Percentiles rank a stretch among this genome's conserved stretches.
phyloP scores from a whole-genome alignment of 2,888 invertebrate genomes.

The Crossocerus cetratus region DNA sequence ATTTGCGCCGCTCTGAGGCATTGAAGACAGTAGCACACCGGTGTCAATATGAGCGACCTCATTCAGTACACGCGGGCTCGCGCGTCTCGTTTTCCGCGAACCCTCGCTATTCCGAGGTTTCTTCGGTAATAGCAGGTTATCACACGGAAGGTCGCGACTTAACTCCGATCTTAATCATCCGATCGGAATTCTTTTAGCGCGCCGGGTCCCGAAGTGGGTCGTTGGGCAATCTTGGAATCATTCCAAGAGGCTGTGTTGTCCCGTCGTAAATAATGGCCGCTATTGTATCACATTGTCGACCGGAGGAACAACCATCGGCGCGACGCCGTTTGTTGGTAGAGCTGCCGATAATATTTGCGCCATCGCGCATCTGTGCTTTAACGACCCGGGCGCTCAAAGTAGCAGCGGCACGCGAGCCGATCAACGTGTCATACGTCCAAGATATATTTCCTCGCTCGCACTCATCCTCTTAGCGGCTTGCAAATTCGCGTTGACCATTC shows the following conservation, averaged over 20 bases:
- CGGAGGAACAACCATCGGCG: no score
- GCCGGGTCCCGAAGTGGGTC: neutral
- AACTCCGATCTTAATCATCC: neutral
- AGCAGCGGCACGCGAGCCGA: no score
- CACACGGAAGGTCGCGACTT: neutral
- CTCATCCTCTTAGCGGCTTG: neutral
- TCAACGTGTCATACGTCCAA: no score
- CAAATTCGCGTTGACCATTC: neutral
- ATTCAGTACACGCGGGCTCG: neutral
- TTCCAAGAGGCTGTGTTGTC: neutral
- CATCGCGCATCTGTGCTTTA: no score
- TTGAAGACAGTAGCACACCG: neutral
- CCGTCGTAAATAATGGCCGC: neutral
- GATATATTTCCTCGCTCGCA: no score
- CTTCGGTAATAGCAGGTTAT: no score
- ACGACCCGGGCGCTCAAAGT: no score
- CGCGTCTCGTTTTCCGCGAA: neutral
- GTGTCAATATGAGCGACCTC: neutral
- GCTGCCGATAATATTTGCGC: no score
- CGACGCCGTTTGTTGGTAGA: no score
- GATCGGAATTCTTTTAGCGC: neutral
- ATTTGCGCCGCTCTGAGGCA: neutral
- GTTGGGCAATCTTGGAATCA: neutral
- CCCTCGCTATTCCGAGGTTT: no score
- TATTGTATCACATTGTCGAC: no score